Evolutionary conservation across 2,888 invertebrate species (phyloP).

Genomic region (Leptinotarsa juncta): DNA sequence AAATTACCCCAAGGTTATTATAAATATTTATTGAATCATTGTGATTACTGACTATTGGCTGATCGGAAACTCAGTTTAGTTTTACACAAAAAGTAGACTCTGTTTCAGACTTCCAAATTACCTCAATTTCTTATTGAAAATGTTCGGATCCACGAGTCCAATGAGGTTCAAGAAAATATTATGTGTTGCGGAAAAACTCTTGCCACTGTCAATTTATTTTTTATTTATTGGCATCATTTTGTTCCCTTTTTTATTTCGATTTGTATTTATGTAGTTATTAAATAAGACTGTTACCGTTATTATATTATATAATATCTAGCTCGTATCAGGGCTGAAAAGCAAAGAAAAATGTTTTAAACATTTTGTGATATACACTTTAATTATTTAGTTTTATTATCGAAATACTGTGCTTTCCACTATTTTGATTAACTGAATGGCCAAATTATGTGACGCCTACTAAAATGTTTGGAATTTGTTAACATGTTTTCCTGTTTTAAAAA

Average conservation of each 20-base stretch:
- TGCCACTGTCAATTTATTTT: constrained; percentile 46
- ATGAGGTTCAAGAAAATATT: constrained; percentile 24
- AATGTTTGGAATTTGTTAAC: constrained; percentile 31
- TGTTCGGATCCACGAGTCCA: constrained; percentile 21
- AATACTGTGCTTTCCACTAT: constrained; percentile 59
- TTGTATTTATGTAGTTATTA: constrained; percentile 62
- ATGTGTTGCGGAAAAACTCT: constrained; percentile 39
- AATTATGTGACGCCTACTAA: constrained; percentile 52
- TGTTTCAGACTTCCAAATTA: constrained; percentile 29
- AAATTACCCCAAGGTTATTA: constrained; percentile 61
- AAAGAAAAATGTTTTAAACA: constrained; percentile 65
- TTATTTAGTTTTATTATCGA: constrained; percentile 57
- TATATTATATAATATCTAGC: constrained; percentile 57
- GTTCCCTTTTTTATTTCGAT: constrained; percentile 53
- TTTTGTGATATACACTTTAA: constrained; percentile 65
- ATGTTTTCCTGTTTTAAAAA: background rate
- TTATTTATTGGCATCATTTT: constrained; percentile 52
- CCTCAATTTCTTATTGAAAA: constrained; percentile 47
- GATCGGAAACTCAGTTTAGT: constrained; percentile 29
- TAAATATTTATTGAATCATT: constrained; percentile 59
- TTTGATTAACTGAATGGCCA: constrained; percentile 56
- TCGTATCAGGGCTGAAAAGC: constrained; percentile 60
- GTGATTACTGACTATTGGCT: constrained; percentile 48
- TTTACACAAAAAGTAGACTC: constrained; percentile 20
- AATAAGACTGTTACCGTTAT: constrained; percentile 68